phyloP scores from a whole-genome alignment of 2,797 vertebrate genomes.

The Spheniscus humboldti region DNA sequence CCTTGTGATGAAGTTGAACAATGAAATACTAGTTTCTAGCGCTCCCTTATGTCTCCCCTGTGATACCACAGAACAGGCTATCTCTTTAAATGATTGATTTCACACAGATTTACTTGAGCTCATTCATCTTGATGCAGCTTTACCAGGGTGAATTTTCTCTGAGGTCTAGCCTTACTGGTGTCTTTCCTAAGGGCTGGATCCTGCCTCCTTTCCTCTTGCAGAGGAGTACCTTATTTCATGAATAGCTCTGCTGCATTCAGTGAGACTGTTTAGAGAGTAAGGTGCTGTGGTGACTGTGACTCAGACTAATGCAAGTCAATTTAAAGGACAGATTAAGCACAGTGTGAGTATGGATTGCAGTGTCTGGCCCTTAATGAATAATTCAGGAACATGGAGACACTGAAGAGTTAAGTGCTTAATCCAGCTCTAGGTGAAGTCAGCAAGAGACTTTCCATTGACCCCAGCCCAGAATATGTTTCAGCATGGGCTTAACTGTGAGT shows the following conservation, averaged over 20 bases:
- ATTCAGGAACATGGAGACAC: not conserved
- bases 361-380: conserved; percentile 25
- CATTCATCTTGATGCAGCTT: not conserved
- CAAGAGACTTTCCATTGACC: not conserved
- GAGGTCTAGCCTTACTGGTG: not conserved
- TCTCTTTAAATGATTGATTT: conserved; percentile 28
- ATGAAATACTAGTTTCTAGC: conserved; percentile 4
- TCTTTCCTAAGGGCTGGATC: not conserved
- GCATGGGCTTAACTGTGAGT: not conserved
- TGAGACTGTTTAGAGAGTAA: not conserved
- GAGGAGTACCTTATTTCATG: not conserved
- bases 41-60: not conserved
- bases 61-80: not conserved
- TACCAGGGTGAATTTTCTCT: not conserved
- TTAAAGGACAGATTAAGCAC: conserved; percentile 24
- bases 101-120: not conserved
- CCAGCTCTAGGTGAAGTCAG: not conserved
- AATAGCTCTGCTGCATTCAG: not conserved
- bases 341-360: conserved; percentile 15
- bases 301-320: conserved; percentile 30
- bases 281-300: not conserved
- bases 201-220: not conserved
- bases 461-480: not conserved
- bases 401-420: conserved; percentile 7
- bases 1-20: not conserved